phyloP scores from a whole-genome alignment of 2,888 invertebrate genomes.

The Aphodius granarius region DNA sequence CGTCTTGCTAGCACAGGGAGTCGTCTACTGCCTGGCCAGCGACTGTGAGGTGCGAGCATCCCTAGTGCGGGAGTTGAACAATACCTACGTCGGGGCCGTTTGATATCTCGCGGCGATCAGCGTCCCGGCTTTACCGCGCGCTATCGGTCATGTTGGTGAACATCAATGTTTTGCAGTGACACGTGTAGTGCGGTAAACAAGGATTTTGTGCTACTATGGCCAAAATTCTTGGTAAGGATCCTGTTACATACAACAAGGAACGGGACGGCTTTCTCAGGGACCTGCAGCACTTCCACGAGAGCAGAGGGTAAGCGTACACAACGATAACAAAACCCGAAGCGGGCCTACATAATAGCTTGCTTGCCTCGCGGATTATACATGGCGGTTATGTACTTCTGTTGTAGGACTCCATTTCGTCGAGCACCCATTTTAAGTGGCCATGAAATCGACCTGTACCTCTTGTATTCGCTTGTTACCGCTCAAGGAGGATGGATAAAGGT shows the following conservation, averaged over 20 bases:
- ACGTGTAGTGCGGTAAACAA: conserved; percentile 50
- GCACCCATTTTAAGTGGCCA: conserved; percentile 79
- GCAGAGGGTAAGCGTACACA: conserved; percentile 78
- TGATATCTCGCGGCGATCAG: conserved; percentile 37
- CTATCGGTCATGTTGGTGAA: conserved; percentile 51
- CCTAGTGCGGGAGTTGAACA: conserved; percentile 51
- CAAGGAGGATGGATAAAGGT: conserved; percentile 96
- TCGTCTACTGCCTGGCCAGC: conserved; percentile 51
- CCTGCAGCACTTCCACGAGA: conserved; percentile 87
- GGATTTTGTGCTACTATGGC: conserved; percentile 58
- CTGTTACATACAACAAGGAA: conserved; percentile 76
- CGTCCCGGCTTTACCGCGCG: conserved; percentile 44
- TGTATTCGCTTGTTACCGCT: conserved; percentile 89
- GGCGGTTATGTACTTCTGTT: conserved; percentile 37
- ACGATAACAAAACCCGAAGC: too few relatives aligned
- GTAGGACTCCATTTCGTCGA: conserved; percentile 66
- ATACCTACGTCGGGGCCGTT: conserved; percentile 48
- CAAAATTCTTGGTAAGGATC: conserved; percentile 67
- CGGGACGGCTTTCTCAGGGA: conserved; percentile 81
- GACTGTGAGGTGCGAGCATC: conserved; percentile 51
- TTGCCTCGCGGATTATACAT: conserved; percentile 21
- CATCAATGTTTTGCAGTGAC: conserved; percentile 49
- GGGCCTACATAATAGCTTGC: conserved; percentile 10
- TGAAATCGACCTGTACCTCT: conserved; percentile 87
- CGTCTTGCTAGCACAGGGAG: conserved; percentile 57